These are phyloP conservation scores for Abramis brama DNA, from an alignment of 2,113 vertebrate species.

Conservation along the genomic window DNA sequence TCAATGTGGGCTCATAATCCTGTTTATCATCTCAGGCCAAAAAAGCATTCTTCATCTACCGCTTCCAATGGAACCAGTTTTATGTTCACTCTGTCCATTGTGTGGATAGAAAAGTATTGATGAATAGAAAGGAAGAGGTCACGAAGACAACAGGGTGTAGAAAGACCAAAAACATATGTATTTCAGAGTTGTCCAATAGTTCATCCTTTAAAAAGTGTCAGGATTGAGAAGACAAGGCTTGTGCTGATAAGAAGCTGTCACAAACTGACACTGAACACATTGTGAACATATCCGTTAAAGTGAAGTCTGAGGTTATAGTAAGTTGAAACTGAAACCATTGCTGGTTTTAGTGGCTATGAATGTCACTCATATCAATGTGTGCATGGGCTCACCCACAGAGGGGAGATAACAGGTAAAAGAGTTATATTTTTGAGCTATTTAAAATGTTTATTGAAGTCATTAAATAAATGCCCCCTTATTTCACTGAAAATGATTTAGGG, in stretches of 20 bases:
- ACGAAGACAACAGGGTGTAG: neutral
- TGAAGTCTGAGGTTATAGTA: neutral
- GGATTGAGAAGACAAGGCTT: neutral
- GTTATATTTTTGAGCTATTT: neutral
- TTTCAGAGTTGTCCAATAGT: slow-evolving; percentile 29
- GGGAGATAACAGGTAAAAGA: neutral
- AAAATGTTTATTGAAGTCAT: neutral
- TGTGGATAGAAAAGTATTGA: slow-evolving; percentile 16
- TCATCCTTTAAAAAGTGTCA: slow-evolving; percentile 19
- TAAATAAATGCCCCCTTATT: neutral
- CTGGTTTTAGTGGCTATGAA: slow-evolving; percentile 21
- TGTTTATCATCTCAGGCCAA: slow-evolving; percentile 39
- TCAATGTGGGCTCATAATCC: slow-evolving; percentile 36
- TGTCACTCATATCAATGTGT: neutral
- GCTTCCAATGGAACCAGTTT: neutral
- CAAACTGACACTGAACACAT: neutral
- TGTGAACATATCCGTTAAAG: slow-evolving; percentile 18
- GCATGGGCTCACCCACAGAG: neutral
- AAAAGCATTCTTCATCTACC: slow-evolving; percentile 12
- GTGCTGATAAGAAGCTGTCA: slow-evolving; percentile 17
- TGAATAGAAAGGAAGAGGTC: slow-evolving; percentile 17
- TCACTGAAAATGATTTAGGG: neutral
- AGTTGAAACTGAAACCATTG: slow-evolving; percentile 12
- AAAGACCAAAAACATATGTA: slow-evolving; percentile 12
- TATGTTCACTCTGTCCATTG: neutral